Evolutionary conservation across 1,140 invertebrate genomes (phyloP).

Genomic region (Acromyrmex heyeri): DNA sequence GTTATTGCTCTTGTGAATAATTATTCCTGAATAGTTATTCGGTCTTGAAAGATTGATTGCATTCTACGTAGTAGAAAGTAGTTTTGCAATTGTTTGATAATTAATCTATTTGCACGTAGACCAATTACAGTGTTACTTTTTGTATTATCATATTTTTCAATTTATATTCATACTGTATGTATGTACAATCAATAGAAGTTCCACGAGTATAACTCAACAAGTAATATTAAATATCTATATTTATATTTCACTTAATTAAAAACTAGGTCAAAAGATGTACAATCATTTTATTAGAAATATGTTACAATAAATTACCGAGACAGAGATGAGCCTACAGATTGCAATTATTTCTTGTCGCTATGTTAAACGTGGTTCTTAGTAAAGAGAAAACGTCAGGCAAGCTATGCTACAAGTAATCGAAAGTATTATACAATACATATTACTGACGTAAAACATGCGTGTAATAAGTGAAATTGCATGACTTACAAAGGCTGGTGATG

Average conservation of each 20-base stretch:
- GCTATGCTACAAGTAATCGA: background rate
- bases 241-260: background rate
- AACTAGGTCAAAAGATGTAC: background rate
- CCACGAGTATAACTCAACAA: background rate
- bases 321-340: background rate
- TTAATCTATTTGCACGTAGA: no score
- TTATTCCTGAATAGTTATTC: no score
- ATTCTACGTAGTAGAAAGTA: no score
- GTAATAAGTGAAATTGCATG: slow-evolving; percentile 50
- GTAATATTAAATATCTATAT: background rate
- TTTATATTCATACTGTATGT: background rate
- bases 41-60: no score
- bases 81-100: no score
- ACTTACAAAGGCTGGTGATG: background rate
- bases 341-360: slow-evolving; percentile 15
- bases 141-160: background rate
- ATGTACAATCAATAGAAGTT: background rate
- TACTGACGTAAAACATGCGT: background rate
- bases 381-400: background rate
- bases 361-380: background rate
- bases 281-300: slow-evolving; percentile 10
- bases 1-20: no score
- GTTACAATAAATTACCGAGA: background rate
- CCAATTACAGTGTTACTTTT: no score
- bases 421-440: background rate